Base-by-base conservation (phyloP, 2,888 invertebrate species). In the Drosophila colorata region DNA sequence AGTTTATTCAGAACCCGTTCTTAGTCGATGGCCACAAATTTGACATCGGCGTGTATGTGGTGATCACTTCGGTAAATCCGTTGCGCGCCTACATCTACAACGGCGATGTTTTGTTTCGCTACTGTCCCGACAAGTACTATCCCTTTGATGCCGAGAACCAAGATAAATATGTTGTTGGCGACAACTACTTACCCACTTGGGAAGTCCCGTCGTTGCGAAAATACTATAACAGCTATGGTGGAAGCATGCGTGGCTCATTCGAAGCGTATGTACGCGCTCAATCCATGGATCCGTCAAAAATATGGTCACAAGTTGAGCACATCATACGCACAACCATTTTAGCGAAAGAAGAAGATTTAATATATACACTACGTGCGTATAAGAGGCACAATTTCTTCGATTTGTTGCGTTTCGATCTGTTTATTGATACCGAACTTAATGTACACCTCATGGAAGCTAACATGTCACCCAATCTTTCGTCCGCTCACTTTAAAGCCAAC, bases 391-490 rank as follows among this genome's bases (percentile, higher is more conserved):
- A 96, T 84, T 99, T 98, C 92, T 99, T 99, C 92, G 99, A 99
- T 92, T 93, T 99, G 93, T 96, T 98, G 93, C 95, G 99, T 31
- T 97, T 99, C 90, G 99, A 99, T 92, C 96, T 99, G 90, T 95
- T 98, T 0, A 93, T 99, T 2, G 98, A 99, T 90, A 96, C 97
- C 76, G 93, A 97, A 56, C 91, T 99, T 0, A 96, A 96, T 49
- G 96, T 98, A 0, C 96, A 95, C 87, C 93, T 98, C 6, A 95
- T 99, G 94, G 99, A 99, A 93, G 98, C 98, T 0, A 99, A 99
- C 90, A 99, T 99, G 99, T 98, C 98, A 13, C 99, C 99, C 0
- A 99, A 99, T 93, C 93, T 99, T 63, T 98, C 98, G 0, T 98
- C 98, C 0, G 96, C 96, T 0, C 98, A 99, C 92, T 99, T 96